phyloP scores from a whole-genome alignment of 2,888 invertebrate genomes.

The Callimorpha dominula region DNA sequence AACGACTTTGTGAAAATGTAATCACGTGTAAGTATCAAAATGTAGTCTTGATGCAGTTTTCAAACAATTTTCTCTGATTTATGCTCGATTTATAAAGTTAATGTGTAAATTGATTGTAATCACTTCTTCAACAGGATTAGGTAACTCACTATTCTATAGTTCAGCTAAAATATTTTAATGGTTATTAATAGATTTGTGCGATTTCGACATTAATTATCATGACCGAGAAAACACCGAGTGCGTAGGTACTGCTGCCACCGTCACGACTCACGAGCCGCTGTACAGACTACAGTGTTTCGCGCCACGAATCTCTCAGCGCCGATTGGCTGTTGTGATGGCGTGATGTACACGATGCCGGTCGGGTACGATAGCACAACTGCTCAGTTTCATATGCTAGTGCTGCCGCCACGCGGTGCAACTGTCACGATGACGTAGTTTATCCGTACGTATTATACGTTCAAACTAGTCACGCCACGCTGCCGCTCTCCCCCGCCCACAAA shows the following conservation, averaged over 20 bases:
- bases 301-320: conserved; percentile 62
- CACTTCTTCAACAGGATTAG: not conserved
- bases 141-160: conserved; percentile 33
- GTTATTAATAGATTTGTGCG: conserved; percentile 39
- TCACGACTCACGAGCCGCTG: conserved; percentile 63
- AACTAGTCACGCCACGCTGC: conserved; percentile 38
- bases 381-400: conserved; percentile 60
- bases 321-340: conserved; percentile 80
- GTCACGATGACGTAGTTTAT: conserved; percentile 61
- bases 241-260: conserved; percentile 45
- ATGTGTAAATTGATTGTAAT: not conserved
- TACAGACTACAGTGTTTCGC: conserved; percentile 66
- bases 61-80: not conserved
- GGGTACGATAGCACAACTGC: conserved; percentile 34
- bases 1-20: not conserved
- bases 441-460: conserved; percentile 58
- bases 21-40: conserved; percentile 20
- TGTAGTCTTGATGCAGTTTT: not conserved
- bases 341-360: conserved; percentile 65
- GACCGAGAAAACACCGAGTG: conserved; percentile 55
- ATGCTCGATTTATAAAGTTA: not conserved
- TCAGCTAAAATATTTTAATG: not conserved
- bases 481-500: conserved; percentile 47
- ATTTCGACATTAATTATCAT: conserved; percentile 57
- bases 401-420: conserved; percentile 66